A percentile compares a stretch with the other conserved stretches of the same genome.
Conservation (phyloP, 2,797 vertebrate genomes). For the Rhodeus uyekii region DNA sequence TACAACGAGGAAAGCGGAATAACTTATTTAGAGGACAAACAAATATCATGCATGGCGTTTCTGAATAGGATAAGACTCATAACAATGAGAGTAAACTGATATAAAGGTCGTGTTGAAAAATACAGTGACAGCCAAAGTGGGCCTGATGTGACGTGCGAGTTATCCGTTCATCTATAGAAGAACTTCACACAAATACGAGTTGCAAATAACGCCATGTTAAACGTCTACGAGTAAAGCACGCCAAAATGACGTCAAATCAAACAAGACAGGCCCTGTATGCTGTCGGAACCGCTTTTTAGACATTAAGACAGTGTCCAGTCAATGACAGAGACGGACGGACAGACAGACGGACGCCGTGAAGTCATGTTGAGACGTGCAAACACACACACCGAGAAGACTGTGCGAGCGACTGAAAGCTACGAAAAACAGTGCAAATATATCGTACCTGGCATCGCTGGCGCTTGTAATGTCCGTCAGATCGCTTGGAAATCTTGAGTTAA, state of each 20-base stretch:
- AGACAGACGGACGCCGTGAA: background rate
- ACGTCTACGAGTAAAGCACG: background rate
- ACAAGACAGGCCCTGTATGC: background rate
- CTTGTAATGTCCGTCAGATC: constrained; percentile 50
- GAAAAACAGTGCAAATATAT: too few species aligned
- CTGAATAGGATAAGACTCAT: background rate
- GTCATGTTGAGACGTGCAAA: constrained; percentile 14
- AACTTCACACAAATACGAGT: background rate
- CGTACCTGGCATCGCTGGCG: constrained; percentile 78
- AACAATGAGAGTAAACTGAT: background rate
- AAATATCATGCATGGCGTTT: background rate
- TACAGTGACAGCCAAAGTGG: background rate
- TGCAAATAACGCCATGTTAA: background rate
- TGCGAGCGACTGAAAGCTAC: too few species aligned
- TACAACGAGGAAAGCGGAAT: background rate
- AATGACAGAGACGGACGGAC: background rate
- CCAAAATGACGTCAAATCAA: background rate
- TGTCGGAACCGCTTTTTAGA: background rate
- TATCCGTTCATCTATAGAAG: background rate
- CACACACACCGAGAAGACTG: too few species aligned
- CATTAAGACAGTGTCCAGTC: background rate
- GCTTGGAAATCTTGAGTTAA: constrained; percentile 42
- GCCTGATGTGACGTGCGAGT: constrained; percentile 11
- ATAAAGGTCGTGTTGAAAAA: constrained; percentile 20
- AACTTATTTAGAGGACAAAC: background rate